These are phyloP conservation scores for Cladopsammia gracilis DNA, from an alignment of 64 coral and sea anemone species.

Conservation along the genomic window DNA sequence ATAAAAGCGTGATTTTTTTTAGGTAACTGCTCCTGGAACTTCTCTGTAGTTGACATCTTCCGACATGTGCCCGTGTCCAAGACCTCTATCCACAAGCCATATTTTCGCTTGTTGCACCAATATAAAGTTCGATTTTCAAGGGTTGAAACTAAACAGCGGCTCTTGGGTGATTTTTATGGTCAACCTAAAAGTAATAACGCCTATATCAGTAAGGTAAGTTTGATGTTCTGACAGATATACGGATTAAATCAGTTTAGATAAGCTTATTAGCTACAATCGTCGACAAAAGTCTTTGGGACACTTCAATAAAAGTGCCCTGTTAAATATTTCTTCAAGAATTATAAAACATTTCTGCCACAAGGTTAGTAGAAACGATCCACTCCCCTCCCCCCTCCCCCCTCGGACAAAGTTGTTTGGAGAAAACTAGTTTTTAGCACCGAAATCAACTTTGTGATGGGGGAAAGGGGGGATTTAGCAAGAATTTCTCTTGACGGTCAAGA, in stretches of 20 bases:
- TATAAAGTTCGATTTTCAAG: slow-evolving; percentile 4
- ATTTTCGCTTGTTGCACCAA: slow-evolving; percentile 18
- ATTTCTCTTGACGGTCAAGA: too few species aligned
- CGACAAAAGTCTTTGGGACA: too few species aligned
- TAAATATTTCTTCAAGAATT: too few species aligned
- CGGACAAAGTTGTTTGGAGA: too few species aligned
- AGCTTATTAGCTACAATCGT: too few species aligned
- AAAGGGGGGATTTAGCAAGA: too few species aligned
- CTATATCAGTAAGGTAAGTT: slow-evolving; percentile 21
- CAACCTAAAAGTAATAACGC: not conserved
- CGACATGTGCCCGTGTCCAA: not conserved
- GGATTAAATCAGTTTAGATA: not conserved
- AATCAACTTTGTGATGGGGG: too few species aligned
- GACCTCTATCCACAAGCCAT: not conserved
- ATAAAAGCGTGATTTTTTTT: not conserved
- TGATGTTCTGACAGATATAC: not conserved
- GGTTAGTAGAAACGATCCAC: too few species aligned
- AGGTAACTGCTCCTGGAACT: slow-evolving; percentile 1
- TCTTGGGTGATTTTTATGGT: slow-evolving; percentile 24
- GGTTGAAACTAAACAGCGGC: slow-evolving; percentile 2
- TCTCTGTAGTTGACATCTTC: not conserved
- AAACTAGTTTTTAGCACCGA: too few species aligned
- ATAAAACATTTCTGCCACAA: too few species aligned
- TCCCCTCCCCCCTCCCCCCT: too few species aligned
- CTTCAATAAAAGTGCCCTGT: too few species aligned